Conservation (phyloP, 2,113 vertebrate species). For the Istiophorus platypterus region DNA sequence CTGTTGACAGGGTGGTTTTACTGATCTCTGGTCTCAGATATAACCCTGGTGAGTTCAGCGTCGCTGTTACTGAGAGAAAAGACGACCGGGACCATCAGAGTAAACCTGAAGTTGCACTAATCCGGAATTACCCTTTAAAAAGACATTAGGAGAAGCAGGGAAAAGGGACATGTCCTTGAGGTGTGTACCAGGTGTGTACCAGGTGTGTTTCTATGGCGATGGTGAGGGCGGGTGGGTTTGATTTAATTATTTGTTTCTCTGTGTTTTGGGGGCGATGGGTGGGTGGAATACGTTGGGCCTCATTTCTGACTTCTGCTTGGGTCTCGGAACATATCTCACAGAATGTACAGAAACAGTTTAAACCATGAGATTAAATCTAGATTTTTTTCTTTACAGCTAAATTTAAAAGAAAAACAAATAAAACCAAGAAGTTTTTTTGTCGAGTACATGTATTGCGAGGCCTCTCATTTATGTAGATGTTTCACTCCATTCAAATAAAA, state of each 20-base stretch:
- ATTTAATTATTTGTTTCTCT: constrained; percentile 18
- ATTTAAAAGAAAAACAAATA: constrained; percentile 22
- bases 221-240: constrained; percentile 43
- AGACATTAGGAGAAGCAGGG: too few relatives aligned
- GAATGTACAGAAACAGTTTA: constrained; percentile 83
- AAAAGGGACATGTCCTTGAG: constrained; percentile 8
- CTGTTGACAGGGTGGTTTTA: too few relatives aligned
- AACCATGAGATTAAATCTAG: constrained; percentile 3
- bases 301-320: constrained; percentile 74
- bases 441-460: constrained; percentile 79
- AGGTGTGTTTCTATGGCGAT: constrained; percentile 36
- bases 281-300: constrained; percentile 28
- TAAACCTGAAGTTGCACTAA: neutral
- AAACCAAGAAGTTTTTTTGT: constrained; percentile 53
- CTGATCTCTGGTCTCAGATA: too few relatives aligned
- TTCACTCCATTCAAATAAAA: constrained; percentile 85
- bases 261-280: neutral
- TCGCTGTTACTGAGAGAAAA: neutral
- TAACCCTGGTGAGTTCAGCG: too few relatives aligned
- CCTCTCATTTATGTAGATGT: constrained; percentile 83
- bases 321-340: constrained; percentile 83
- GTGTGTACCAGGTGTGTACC: constrained; percentile 43
- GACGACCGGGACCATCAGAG: neutral
- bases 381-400: constrained; percentile 76
- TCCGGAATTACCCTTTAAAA: constrained; percentile 5